Conservation (phyloP, 2,888 invertebrate species). For the Patella ulyssiponensis region DNA sequence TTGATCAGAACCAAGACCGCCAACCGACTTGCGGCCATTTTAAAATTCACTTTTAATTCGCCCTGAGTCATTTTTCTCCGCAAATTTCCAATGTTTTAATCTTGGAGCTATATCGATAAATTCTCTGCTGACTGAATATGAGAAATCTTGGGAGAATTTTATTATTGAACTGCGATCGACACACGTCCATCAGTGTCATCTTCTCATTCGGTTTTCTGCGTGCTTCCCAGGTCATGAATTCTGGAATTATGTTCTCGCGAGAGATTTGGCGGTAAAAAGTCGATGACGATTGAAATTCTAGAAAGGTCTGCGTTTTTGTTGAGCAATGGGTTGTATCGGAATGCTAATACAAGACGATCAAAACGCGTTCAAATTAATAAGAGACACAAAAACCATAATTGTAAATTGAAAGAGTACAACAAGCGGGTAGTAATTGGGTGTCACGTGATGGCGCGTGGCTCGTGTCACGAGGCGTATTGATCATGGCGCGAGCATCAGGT, state of each 20-base stretch:
- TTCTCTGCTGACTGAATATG: constrained; percentile 27
- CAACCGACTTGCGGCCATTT: constrained; percentile 11
- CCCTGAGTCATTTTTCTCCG: constrained; percentile 34
- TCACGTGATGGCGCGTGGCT: constrained; percentile 17
- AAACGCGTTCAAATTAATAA: constrained; percentile 37
- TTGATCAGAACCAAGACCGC: constrained; percentile 28
- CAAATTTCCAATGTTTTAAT: constrained; percentile 38
- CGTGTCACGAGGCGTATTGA: constrained; percentile 20
- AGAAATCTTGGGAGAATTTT: neutral
- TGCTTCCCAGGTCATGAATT: no score
- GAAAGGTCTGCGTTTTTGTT: neutral
- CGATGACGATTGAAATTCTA: neutral
- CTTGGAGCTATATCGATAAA: constrained; percentile 20
- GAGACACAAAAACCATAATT: constrained; percentile 30
- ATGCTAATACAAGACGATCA: constrained; percentile 30
- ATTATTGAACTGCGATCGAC: no score
- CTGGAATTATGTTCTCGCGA: neutral
- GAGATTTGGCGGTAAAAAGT: constrained; percentile 7
- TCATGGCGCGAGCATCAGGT: constrained; percentile 20
- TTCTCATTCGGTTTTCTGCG: no score
- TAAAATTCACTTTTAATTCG: constrained; percentile 32
- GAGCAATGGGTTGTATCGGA: constrained; percentile 24
- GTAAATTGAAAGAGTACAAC: constrained; percentile 21
- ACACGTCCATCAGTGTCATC: no score
- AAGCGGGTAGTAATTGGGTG: constrained; percentile 15